Base-by-base conservation (phyloP, 2,113 vertebrate genomes). In the Recurvirostra avosetta region DNA sequence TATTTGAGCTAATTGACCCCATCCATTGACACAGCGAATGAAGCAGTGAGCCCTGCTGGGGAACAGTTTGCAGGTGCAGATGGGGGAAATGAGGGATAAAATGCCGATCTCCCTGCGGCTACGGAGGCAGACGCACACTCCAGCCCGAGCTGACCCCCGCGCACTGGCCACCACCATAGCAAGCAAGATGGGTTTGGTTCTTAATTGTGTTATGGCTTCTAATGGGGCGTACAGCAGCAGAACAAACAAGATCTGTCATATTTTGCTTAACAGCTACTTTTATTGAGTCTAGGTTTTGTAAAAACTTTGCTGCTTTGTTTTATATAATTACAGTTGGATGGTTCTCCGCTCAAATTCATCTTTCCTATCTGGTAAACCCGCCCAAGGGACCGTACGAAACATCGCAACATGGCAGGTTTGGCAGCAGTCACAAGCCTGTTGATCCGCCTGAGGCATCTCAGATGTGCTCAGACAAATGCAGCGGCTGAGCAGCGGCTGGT, bases 81-180 rank as follows among this genome's bases (percentile, higher is more conserved):
- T 2, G 10, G 25, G 38, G 55, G 16, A 27, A 61, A 63, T 1
- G 27, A 8, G 27, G 52, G 43, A 6, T 5, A 41, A 30, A 23
- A 29, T 5, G 3, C 56, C 8, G 40, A n/a, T 25, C 29, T 55
- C 58, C 66, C 63, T 14, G 0, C 2, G 8, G 45, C 55, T 8
- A 1, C 4, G 3, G 53, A 15, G 36, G 26, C 13, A 41, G 76
- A 20, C 6, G 1, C 1, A 2, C n/a, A 41, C 40, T n/a, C 75
- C 67, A n/a, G 86, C 59, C 68, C 1, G 1, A 43, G 25, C 86
- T 15, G 43, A 21, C 21, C 14, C 30, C 19, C 2, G 4, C 22
- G 9, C 4, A 1, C 66, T 1, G 1, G 16, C 86, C 3, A 3
- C 30, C 50, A 8, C 38, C 6, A 1, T 2, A 0, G 34, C 38